Evolutionary conservation across 2,113 vertebrate genomes (phyloP).

Genomic region (Crotalus helleri): DNA sequence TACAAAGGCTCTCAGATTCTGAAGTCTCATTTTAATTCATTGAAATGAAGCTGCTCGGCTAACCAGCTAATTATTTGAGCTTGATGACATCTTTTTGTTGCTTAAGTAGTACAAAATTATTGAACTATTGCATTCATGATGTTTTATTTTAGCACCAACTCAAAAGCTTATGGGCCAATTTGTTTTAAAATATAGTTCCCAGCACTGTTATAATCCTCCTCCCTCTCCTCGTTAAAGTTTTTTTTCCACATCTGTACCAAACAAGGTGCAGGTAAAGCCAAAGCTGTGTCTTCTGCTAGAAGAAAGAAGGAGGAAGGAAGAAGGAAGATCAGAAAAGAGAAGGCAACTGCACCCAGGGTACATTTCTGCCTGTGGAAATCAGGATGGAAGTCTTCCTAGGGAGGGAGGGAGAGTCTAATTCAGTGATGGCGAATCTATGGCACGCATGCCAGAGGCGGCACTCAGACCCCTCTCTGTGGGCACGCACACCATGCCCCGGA

Average conservation of each 20-base stretch:
- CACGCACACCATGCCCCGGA: too few species aligned
- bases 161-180: background rate
- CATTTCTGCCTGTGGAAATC: background rate
- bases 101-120: background rate
- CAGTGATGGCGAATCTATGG: too few species aligned
- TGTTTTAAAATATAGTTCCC: background rate
- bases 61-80: background rate
- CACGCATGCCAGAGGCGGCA: too few species aligned
- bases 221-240: background rate
- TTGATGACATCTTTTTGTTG: background rate
- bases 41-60: background rate
- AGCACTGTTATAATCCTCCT: background rate
- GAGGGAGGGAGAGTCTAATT: background rate
- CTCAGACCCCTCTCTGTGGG: too few species aligned
- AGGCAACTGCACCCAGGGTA: background rate
- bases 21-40: conserved; percentile 1
- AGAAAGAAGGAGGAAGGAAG: background rate
- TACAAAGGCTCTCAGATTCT: background rate
- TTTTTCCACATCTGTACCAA: background rate
- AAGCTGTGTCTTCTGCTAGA: background rate
- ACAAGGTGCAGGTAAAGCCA: background rate
- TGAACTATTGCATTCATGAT: background rate
- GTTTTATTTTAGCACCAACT: background rate
- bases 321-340: background rate
- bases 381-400: background rate